Evolutionary conservation across 2,888 invertebrate genomes (phyloP), one percentile per base, ranked within the genome.

Genomic region (Nasonovia ribisnigri): DNA sequence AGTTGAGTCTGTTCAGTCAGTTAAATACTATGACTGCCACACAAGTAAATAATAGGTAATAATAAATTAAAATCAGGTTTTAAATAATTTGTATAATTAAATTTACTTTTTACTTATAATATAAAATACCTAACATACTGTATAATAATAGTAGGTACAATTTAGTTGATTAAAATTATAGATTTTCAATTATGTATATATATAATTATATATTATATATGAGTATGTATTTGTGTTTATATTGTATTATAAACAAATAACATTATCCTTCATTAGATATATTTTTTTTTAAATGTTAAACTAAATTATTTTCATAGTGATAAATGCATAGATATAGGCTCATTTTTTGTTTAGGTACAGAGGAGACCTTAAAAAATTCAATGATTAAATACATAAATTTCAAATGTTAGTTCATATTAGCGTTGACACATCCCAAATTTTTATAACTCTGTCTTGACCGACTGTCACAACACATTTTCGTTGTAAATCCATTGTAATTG

Each of bases 361-460:
- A 86, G 46, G 46, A n/a, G 84, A 13, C 42, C 11, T 36, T 84
- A 4, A 54, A 84, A n/a, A 51, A 86, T 84, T 42, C 29, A 84
- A 84, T 84, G 16, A 51, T 91, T 84, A 60, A 86, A 46, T 84
- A 84, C 10, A 57, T 91, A 24, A 86, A 57, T 36, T 10, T 3
- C 16, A n/a, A 91, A 84, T 51, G 29, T 11, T 91, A 91, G 29
- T 94, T 95, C 95, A 95, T 92, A 96, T 95, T 95, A 98, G 96
- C 90, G 97, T 97, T 93, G 97, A 97, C 94, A 98, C 96, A 96
- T 98, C 98, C 98, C 98, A 98, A 95, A 98, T 97, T 96, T 99
- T 99, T 95, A 99, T 98, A 95, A 99, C 97, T 95, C 98, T 97
- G 96, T 99, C 99, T 96, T 98, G 98, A 48, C 99, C 99, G 86